phyloP scores from a whole-genome alignment of 2,888 invertebrate species.

The Biston stratarius region DNA sequence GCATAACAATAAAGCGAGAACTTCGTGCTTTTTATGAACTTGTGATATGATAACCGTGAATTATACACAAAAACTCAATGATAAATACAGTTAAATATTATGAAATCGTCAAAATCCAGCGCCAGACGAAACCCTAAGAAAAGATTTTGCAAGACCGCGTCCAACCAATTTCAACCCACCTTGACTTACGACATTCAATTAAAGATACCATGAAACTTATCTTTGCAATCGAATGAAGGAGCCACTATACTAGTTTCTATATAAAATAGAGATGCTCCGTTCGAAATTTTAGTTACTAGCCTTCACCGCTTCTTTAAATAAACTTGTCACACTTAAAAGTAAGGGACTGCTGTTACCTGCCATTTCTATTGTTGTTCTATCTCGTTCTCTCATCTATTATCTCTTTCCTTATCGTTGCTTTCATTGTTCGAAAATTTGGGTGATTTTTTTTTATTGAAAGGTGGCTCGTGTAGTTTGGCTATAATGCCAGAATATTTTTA shows the following conservation, averaged over 20 bases:
- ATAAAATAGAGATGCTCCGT: constrained; percentile 27
- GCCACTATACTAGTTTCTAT: constrained; percentile 21
- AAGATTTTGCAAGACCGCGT: constrained; percentile 40
- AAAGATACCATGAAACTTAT: constrained; percentile 3
- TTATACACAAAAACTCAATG: constrained; percentile 23
- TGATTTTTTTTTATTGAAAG: constrained; percentile 30
- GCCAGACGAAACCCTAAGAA: constrained; percentile 29
- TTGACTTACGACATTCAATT: constrained; percentile 45
- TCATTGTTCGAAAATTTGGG: constrained; percentile 48
- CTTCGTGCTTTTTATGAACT: constrained; percentile 13
- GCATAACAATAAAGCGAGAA: background rate
- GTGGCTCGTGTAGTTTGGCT: constrained; percentile 24
- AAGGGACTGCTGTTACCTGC: constrained; percentile 63
- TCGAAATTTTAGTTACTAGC: background rate
- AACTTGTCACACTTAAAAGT: background rate
- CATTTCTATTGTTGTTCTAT: constrained; percentile 59
- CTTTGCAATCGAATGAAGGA: background rate
- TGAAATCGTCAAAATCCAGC: constrained; percentile 29
- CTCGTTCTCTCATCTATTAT: constrained; percentile 37
- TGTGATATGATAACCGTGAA: constrained; percentile 19
- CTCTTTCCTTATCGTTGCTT: constrained; percentile 39
- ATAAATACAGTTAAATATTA: constrained; percentile 22
- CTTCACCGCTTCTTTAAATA: background rate
- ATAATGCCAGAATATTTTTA: constrained; percentile 25
- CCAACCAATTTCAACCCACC: constrained; percentile 40